These are phyloP conservation scores for Corythornis vintsioides DNA, from an alignment of 2,113 vertebrate genomes.

Conservation along the genomic window DNA sequence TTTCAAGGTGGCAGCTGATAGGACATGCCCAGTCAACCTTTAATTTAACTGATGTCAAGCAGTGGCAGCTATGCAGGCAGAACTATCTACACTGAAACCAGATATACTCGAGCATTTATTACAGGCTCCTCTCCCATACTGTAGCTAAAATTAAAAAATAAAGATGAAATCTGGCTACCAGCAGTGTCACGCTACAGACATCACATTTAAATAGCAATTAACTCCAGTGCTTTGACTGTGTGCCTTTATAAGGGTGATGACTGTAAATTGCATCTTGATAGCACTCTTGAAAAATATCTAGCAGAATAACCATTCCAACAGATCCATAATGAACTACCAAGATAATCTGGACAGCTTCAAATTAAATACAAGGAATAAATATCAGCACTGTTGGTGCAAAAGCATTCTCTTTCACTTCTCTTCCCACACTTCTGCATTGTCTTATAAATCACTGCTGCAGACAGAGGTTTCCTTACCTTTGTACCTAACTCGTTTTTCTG, in stretches of 20 bases:
- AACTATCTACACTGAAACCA: slow-evolving; percentile 17
- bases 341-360: slow-evolving; percentile 24
- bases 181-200: slow-evolving; percentile 13
- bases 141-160: slow-evolving; percentile 20
- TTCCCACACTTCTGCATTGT: neutral
- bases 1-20: slow-evolving; percentile 11
- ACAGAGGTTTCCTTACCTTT: neutral
- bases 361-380: slow-evolving; percentile 51
- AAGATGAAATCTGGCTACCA: slow-evolving; percentile 17
- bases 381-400: neutral
- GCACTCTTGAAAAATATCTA: neutral
- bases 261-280: neutral
- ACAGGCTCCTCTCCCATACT: neutral
- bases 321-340: slow-evolving; percentile 53
- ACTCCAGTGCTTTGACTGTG: neutral
- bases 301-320: neutral
- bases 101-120: slow-evolving; percentile 1
- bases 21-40: slow-evolving; percentile 30
- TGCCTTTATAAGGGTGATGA: neutral
- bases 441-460: neutral
- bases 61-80: slow-evolving; percentile 25
- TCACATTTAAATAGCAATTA: slow-evolving; percentile 31
- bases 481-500: neutral
- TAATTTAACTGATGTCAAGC: slow-evolving; percentile 34
- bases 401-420: neutral